Conservation (phyloP, 2,797 vertebrate species). For the Phylloscopus collybita region DNA sequence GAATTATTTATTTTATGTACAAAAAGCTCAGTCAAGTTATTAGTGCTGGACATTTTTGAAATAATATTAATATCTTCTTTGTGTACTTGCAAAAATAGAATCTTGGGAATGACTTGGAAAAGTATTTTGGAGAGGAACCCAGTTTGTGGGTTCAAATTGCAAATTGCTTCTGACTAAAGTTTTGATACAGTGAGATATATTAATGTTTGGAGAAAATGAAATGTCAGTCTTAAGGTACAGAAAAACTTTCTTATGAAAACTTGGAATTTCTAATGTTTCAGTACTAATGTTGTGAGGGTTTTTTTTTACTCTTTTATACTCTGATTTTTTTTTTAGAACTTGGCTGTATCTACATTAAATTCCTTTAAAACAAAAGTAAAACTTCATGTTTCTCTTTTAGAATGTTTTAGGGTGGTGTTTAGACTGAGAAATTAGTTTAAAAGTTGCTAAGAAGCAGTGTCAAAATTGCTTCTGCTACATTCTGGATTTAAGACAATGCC, state of each 20-base stretch:
- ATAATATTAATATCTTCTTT: neutral
- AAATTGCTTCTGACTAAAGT: neutral
- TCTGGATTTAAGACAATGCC: neutral
- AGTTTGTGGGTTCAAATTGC: neutral
- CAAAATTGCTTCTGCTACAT: neutral
- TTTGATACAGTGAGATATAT: neutral
- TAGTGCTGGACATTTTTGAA: neutral
- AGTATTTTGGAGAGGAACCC: neutral
- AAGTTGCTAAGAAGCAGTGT: neutral
- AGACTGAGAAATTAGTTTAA: neutral
- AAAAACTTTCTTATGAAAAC: neutral
- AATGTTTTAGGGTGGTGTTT: neutral
- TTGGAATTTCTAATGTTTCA: neutral
- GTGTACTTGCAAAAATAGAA: neutral
- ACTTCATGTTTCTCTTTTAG: neutral
- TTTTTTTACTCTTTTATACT: neutral
- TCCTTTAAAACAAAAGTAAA: neutral
- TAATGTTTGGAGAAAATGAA: neutral
- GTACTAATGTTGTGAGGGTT: too few species aligned
- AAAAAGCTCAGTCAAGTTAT: neutral
- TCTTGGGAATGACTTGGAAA: neutral
- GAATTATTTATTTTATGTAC: neutral
- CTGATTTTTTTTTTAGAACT: neutral
- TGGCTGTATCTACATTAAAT: neutral
- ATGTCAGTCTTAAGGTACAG: neutral